Percentiles rank a stretch among this genome's conserved stretches.
Evolutionary conservation across 2,888 invertebrate genomes (phyloP).

Genomic region (Elegia similella): DNA sequence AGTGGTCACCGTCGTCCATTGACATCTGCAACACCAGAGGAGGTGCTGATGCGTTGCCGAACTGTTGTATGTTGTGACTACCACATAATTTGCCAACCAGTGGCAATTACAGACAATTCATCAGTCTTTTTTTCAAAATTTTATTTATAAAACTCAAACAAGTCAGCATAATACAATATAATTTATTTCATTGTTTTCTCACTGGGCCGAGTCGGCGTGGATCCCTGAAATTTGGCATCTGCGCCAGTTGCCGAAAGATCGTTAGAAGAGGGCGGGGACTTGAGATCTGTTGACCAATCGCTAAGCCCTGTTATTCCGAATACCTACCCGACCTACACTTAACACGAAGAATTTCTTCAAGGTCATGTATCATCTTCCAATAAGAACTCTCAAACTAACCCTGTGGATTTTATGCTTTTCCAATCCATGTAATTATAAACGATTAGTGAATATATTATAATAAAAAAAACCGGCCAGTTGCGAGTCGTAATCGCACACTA

Average conservation of each 20-base stretch:
- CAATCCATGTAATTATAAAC: too few relatives aligned
- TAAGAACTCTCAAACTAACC: background rate
- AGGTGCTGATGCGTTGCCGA: too few relatives aligned
- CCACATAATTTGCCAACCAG: too few relatives aligned
- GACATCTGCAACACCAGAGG: too few relatives aligned
- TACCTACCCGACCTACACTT: constrained; percentile 49
- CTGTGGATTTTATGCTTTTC: background rate
- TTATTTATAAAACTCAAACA: too few relatives aligned
- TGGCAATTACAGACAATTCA: too few relatives aligned
- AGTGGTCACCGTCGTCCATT: too few relatives aligned
- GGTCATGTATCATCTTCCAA: constrained; percentile 8
- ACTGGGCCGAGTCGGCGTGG: constrained; percentile 2
- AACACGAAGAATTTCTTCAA: background rate
- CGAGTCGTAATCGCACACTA: too few relatives aligned
- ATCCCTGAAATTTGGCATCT: constrained; percentile 5
- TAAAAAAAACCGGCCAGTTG: too few relatives aligned
- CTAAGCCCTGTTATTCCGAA: constrained; percentile 42
- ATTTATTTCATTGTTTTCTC: background rate
- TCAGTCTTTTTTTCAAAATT: too few relatives aligned
- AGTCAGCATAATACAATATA: background rate
- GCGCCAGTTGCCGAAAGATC: constrained; percentile 51
- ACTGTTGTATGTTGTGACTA: too few relatives aligned
- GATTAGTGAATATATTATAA: too few relatives aligned
- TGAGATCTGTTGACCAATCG: constrained; percentile 49
- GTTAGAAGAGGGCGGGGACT: constrained; percentile 65